These are phyloP conservation scores for Aurelia coerulea DNA, from an alignment of 30 jellyfish, hydroid and myxozoan species.

Conservation along the genomic window DNA sequence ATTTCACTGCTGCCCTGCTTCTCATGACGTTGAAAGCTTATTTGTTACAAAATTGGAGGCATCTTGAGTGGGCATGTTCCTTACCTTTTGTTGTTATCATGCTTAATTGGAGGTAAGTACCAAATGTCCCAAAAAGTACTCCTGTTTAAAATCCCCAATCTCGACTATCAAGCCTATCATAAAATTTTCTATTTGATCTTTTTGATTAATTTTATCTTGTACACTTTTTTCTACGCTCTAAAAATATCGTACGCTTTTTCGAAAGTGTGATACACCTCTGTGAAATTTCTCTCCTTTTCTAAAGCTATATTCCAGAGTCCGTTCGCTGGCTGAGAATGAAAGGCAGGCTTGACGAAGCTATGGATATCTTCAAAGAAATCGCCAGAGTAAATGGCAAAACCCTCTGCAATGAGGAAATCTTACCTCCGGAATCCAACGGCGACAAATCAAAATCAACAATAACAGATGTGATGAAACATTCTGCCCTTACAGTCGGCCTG, in stretches of 20 bases:
- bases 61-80: conserved; percentile 67
- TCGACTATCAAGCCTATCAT: no score
- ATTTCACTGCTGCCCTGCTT: conserved; percentile 71
- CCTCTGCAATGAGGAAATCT: conserved; percentile 33
- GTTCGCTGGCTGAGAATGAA: conserved; percentile 85
- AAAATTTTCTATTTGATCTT: no score
- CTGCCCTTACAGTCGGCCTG: conserved; percentile 41
- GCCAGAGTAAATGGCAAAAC: conserved; percentile 66
- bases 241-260: no score
- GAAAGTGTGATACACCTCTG: no score
- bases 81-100: conserved; percentile 66
- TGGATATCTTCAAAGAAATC: conserved; percentile 43
- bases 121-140: no score
- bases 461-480: conserved; percentile 46
- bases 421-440: not conserved
- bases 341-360: conserved; percentile 72
- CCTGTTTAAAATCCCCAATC: no score
- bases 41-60: conserved; percentile 74
- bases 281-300: not conserved
- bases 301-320: conserved; percentile 82
- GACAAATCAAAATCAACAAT: conserved; percentile 16
- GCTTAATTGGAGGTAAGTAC: conserved; percentile 72
- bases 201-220: no score
- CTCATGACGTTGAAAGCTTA: conserved; percentile 69
- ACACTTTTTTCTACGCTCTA: no score